Conservation (phyloP, 2,888 invertebrate genomes). For the Chromoteleia sp. region DNA sequence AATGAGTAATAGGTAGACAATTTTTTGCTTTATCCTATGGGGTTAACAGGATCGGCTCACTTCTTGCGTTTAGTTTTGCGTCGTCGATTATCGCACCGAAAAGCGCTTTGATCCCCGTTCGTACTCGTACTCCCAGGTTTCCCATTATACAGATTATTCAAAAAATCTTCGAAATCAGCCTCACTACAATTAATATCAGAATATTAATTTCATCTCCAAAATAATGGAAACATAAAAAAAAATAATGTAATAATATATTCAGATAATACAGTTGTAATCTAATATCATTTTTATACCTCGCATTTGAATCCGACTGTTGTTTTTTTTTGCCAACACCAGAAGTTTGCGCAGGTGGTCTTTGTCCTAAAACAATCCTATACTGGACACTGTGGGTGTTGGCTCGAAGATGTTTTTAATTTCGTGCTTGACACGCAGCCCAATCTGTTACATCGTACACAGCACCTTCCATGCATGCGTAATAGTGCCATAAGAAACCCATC, state of each 20-base stretch:
- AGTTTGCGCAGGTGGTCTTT: conserved; percentile 85
- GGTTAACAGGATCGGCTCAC: conserved; percentile 74
- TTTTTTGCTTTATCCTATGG: conserved; percentile 73
- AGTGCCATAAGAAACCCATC: conserved; percentile 96
- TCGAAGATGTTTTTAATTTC: conserved; percentile 91
- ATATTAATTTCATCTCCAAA: neutral
- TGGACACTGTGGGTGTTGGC: conserved; percentile 97
- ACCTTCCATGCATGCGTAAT: conserved; percentile 98
- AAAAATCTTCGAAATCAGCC: conserved; percentile 92
- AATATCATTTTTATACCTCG: too few relatives aligned
- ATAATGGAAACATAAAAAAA: too few relatives aligned
- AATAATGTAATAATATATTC: too few relatives aligned
- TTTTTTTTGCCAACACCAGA: conserved; percentile 78
- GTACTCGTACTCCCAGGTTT: conserved; percentile 84
- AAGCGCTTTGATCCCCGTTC: conserved; percentile 79
- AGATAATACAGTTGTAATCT: too few relatives aligned
- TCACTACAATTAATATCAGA: conserved; percentile 85
- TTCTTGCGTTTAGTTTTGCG: conserved; percentile 83
- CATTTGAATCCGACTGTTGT: conserved; percentile 80
- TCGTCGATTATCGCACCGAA: conserved; percentile 78
- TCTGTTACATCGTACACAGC: conserved; percentile 98
- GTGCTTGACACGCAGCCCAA: conserved; percentile 97
- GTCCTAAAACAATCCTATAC: conserved; percentile 93
- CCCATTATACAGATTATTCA: conserved; percentile 91
- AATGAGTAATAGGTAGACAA: conserved; percentile 71